A percentile compares a stretch with the other conserved stretches of the same genome.
These are phyloP conservation scores for Takifugu bimaculatus DNA, from an alignment of 2,113 vertebrate genomes.

Conservation along the genomic window DNA sequence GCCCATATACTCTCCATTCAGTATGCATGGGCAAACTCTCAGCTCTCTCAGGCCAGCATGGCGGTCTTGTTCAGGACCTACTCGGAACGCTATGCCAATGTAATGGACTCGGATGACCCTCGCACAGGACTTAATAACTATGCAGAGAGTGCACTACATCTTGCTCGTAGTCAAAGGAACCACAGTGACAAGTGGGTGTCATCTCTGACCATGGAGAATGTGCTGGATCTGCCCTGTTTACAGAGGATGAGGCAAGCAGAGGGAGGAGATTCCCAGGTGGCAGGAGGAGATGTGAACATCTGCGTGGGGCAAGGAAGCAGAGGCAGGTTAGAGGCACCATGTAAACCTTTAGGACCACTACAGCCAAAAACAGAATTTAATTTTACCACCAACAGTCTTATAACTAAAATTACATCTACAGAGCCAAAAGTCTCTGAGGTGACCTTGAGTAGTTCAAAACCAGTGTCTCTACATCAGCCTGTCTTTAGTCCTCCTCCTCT, in stretches of 20 bases:
- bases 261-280: constrained; percentile 55
- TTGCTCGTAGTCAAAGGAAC: constrained; percentile 83
- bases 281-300: constrained; percentile 62
- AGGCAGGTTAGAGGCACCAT: constrained; percentile 35
- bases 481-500: constrained; percentile 45
- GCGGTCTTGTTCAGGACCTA: constrained; percentile 84
- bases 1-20: constrained; percentile 87
- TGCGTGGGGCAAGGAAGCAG: constrained; percentile 67
- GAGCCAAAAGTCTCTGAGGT: constrained; percentile 29
- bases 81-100: constrained; percentile 81
- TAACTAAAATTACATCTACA: constrained; percentile 18
- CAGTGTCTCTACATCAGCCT: constrained; percentile 32
- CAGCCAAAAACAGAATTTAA: constrained; percentile 35
- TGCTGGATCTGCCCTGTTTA: constrained; percentile 80
- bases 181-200: constrained; percentile 90
- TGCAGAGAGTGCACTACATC: constrained; percentile 81
- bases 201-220: constrained; percentile 77
- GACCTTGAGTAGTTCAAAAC: constrained; percentile 5
- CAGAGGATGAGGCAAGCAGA: constrained; percentile 76
- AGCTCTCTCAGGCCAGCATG: constrained; percentile 83
- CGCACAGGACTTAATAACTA: constrained; percentile 90
- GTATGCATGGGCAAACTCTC: constrained; percentile 87
- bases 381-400: constrained; percentile 3
- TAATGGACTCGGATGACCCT: constrained; percentile 87
- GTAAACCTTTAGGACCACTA: constrained; percentile 23